Evolutionary conservation across 2,888 invertebrate genomes (phyloP), one percentile per base, ranked within the genome.

Genomic region (Ernsta delagoae): DNA sequence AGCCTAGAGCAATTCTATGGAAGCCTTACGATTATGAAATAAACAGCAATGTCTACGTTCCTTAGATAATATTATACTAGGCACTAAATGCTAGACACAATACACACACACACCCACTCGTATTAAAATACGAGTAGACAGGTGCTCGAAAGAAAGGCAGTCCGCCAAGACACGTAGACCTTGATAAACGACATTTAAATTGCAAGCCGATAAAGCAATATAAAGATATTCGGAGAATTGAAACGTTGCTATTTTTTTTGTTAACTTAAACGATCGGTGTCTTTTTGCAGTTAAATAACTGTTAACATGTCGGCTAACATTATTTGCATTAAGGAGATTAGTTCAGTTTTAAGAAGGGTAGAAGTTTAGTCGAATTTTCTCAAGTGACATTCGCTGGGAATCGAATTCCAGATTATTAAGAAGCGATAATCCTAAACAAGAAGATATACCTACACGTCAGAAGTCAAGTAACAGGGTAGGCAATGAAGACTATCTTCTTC

Each of bases 141-240:
- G 63, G 69, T 69, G 69, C 12, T 57, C 34, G 12, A 63, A 69
- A 69, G 69, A 69, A 59, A 59, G 69, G 63, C 63, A 69, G 11
- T 41, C 50, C 59, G 50, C 50, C 50, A 61, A 59, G 50, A 5
- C 16, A 50, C 50, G 50, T 57, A 59, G 68, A 59, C 68, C 68
- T 68, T 68, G 68, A 57, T 48, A 56, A 62, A 63, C 57, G 68
- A 63, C 68, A 63, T 68, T 68, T 68, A 62, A 63, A 24, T 63
- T 57, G 68, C 62, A 68, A 62, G 56, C 57, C 68, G 68, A 68
- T 68, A 68, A 50, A 54, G 16, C 31, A 48, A 67, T 57, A 67
- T 62, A 68, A 62, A 62, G 62, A 62, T 50, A 54, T 68, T 68
- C 68, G 48, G 9, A 62, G 68, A 68, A 62, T 56, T 31, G 36